Conservation (phyloP, 1,140 invertebrate species). For the Saxidomus purpurata region DNA sequence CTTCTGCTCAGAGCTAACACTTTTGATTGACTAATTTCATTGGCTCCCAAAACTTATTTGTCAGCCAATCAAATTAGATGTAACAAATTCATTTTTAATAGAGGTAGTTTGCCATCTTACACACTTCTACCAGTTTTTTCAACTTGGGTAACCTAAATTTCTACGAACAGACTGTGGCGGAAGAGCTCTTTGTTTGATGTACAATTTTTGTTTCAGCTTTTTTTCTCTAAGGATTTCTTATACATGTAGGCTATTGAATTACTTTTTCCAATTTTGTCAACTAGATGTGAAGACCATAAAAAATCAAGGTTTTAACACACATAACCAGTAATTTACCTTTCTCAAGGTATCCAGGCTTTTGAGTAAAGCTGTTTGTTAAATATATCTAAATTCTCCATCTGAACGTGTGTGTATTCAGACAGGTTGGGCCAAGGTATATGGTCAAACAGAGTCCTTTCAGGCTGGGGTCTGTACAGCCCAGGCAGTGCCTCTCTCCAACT, state of each 20-base stretch:
- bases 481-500: no score
- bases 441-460: no score
- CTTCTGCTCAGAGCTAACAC: neutral
- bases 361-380: no score
- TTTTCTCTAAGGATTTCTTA: no score
- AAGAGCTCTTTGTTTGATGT: no score
- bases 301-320: neutral
- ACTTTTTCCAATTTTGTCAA: no score
- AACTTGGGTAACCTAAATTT: neutral
- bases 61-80: neutral
- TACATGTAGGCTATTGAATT: no score
- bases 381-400: no score
- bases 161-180: neutral
- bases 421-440: no score
- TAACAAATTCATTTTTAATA: neutral
- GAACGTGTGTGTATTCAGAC: no score
- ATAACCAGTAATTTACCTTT: neutral
- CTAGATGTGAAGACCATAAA: neutral
- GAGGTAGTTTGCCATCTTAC: constrained; percentile 14
- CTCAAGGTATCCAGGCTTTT: neutral
- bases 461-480: no score
- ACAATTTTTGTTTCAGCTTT: no score
- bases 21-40: neutral
- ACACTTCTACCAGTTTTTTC: neutral
- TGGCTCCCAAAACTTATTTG: neutral